A percentile compares a stretch with the other conserved stretches of the same genome.
phyloP scores from a whole-genome alignment of 1,140 invertebrate genomes.

The Trialeurodes vaporariorum region DNA sequence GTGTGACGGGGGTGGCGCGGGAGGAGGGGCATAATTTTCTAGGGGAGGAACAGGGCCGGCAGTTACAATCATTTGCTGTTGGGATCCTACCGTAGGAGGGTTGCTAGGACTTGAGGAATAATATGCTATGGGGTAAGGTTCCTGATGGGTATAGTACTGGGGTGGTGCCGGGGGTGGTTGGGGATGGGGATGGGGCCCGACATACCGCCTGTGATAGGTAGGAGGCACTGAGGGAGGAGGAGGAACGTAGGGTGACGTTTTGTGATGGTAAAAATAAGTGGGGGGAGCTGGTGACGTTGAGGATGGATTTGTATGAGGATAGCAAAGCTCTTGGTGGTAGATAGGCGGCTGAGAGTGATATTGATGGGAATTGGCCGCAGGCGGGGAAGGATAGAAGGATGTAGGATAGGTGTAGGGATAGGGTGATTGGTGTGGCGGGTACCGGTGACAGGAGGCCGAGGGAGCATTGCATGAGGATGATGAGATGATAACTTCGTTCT shows the following conservation, averaged over 20 bases:
- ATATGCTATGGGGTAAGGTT: slow-evolving; percentile 2
- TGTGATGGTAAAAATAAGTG: slow-evolving; percentile 34
- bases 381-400: slow-evolving; percentile 25
- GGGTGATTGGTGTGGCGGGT: slow-evolving; percentile 7
- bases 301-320: slow-evolving; percentile 44
- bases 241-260: slow-evolving; percentile 3
- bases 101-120: slow-evolving; percentile 1
- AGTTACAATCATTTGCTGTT: slow-evolving; percentile 25
- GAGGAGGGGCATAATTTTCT: slow-evolving; percentile 23
- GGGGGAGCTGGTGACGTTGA: slow-evolving; percentile 31
- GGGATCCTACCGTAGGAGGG: slow-evolving; percentile 16
- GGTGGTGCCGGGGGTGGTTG: slow-evolving; percentile 14
- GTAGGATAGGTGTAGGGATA: slow-evolving; percentile 17
- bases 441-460: slow-evolving; percentile 33
- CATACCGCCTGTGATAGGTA: slow-evolving; percentile 10
- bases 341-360: slow-evolving; percentile 28
- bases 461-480: slow-evolving; percentile 33
- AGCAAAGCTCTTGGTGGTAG: slow-evolving; percentile 44
- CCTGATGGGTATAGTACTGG: slow-evolving; percentile 1
- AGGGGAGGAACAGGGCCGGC: slow-evolving; percentile 36
- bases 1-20: slow-evolving; percentile 44
- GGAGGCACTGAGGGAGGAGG: slow-evolving; percentile 23
- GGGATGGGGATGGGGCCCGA: background rate
- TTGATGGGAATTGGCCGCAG: slow-evolving; percentile 28
- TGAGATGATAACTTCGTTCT: slow-evolving; percentile 37